These are phyloP conservation scores for Dromaius novaehollandiae DNA, from an alignment of 2,113 vertebrate genomes.

Conservation along the genomic window DNA sequence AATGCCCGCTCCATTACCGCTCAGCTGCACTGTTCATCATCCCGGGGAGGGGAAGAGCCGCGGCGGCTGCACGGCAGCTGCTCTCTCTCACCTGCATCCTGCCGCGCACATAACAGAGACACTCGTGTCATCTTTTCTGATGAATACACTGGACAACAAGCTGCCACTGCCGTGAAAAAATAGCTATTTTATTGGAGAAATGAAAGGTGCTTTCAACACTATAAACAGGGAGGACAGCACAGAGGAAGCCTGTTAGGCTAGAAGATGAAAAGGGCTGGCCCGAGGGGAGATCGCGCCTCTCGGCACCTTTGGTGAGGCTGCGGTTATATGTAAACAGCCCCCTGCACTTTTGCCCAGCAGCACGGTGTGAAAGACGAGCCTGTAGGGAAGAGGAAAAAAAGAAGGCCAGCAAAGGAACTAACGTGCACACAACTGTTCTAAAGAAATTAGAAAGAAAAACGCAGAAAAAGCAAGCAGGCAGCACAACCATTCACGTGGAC, in stretches of 20 bases:
- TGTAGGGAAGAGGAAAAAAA: neutral
- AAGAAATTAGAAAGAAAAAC: neutral
- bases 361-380: neutral
- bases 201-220: neutral
- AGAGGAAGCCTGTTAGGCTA: neutral
- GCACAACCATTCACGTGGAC: fast-evolving
- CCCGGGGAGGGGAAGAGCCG: neutral
- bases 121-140: neutral
- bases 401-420: neutral
- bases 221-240: neutral
- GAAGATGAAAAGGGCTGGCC: neutral
- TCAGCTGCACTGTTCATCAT: neutral
- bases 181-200: neutral
- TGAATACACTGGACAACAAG: neutral
- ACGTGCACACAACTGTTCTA: neutral
- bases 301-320: neutral
- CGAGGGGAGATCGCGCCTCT: neutral
- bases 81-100: neutral
- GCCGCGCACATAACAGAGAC: fast-evolving
- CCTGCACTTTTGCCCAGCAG: neutral
- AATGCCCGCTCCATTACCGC: fast-evolving
- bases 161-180: neutral
- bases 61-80: fast-evolving
- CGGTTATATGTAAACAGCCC: neutral
- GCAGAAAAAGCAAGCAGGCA: neutral